phyloP scores from a whole-genome alignment of 2,113 vertebrate species.

The Lasiurus cinereus region DNA sequence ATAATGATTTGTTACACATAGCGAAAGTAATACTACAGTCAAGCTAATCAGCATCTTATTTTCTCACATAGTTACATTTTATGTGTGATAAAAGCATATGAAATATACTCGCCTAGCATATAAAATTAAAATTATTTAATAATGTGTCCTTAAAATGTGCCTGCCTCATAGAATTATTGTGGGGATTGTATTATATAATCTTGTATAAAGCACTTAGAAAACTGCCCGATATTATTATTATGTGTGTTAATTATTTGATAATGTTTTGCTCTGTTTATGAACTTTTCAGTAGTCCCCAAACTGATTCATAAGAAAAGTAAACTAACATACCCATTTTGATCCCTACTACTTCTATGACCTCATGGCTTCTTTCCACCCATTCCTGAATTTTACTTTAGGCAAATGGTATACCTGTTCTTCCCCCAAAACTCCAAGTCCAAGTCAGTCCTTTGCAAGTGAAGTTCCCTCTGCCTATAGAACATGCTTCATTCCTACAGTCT shows the following conservation, averaged over 20 bases:
- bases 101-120: not conserved
- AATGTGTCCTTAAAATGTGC: slow-evolving; percentile 10
- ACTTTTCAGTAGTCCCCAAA: not conserved
- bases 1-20: not conserved
- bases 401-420: not conserved
- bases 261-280: not conserved
- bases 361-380: not conserved
- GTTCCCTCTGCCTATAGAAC: not conserved
- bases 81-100: not conserved
- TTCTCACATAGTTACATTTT: not conserved
- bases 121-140: not conserved
- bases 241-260: not conserved
- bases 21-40: not conserved
- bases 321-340: not conserved
- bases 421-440: not conserved
- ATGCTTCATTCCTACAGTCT: not conserved
- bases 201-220: not conserved
- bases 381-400: not conserved
- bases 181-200: not conserved
- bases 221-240: not conserved
- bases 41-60: not conserved
- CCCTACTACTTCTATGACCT: not conserved
- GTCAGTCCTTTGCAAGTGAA: not conserved
- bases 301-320: not conserved
- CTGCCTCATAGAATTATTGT: not conserved